Percentiles rank a stretch among this genome's conserved stretches.
These are phyloP conservation scores for Thomomys bottae DNA, from an alignment of 2,113 vertebrate genomes.

Conservation along the genomic window DNA sequence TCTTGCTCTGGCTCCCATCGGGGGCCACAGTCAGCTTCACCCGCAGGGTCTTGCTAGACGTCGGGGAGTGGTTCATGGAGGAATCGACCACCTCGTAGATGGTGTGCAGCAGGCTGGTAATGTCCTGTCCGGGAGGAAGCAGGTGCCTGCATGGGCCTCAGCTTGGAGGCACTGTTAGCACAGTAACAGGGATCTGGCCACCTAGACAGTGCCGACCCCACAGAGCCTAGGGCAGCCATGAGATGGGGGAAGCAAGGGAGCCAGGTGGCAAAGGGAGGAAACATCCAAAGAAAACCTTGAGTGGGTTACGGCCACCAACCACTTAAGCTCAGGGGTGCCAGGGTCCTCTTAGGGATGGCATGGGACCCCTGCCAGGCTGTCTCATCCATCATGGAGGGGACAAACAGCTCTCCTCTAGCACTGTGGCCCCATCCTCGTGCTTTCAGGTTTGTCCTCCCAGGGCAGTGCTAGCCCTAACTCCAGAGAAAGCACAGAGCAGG, in stretches of 20 bases:
- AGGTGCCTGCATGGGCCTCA: not conserved
- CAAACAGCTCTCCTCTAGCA: not conserved
- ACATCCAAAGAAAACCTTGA: too few relatives aligned
- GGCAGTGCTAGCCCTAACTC: too few relatives aligned
- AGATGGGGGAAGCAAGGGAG: too few relatives aligned
- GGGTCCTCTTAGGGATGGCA: fast-evolving
- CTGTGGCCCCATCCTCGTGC: too few relatives aligned
- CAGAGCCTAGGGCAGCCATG: too few relatives aligned
- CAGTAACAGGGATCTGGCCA: not conserved
- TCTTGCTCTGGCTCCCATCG: conserved; percentile 94
- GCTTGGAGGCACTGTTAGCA: not conserved
- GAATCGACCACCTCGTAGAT: conserved; percentile 98
- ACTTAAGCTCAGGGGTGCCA: too few relatives aligned
- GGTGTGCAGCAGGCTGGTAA: conserved; percentile 97
- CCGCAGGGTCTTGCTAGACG: conserved; percentile 95
- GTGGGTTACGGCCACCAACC: fast-evolving
- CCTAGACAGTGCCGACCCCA: fast-evolving
- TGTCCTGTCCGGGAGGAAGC: conserved; percentile 90
- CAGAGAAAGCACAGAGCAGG: too few relatives aligned
- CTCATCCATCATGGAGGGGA: not conserved
- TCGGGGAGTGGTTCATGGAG: conserved; percentile 97
- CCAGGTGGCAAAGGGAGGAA: not conserved
- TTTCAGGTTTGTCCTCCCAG: too few relatives aligned
- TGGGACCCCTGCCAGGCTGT: too few relatives aligned
- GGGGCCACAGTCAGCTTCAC: conserved; percentile 97